Conservation (phyloP, 2,113 vertebrate genomes). For the Prionailurus viverrinus region DNA sequence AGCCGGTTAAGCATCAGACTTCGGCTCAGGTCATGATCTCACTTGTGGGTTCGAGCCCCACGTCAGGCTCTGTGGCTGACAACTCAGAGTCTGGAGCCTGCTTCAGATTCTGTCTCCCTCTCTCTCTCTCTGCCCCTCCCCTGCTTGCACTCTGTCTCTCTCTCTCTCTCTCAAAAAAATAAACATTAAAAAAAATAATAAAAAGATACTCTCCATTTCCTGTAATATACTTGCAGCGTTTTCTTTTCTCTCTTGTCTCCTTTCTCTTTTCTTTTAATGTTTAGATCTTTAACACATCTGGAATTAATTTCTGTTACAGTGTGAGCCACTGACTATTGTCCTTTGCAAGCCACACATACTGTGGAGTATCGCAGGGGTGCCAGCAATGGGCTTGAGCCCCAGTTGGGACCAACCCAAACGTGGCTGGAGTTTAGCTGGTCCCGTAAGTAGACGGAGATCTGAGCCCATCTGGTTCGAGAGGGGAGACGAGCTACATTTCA, state of each 20-base stretch:
- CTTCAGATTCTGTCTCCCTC: too few species aligned
- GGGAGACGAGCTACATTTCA: background rate
- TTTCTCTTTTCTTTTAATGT: background rate
- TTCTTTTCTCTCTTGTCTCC: background rate
- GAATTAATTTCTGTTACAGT: background rate
- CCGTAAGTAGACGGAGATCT: background rate
- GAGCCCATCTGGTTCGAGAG: background rate
- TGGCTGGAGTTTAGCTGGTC: background rate
- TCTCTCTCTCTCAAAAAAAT: too few species aligned
- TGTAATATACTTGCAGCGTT: background rate
- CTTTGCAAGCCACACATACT: background rate
- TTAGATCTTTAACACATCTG: background rate
- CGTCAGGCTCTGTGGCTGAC: too few species aligned
- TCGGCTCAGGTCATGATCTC: too few species aligned
- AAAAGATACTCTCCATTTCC: background rate
- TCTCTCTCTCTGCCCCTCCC: too few species aligned
- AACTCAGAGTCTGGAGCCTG: too few species aligned
- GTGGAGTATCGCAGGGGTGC: background rate
- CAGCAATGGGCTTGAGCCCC: background rate
- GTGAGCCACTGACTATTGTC: background rate
- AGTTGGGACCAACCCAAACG: background rate
- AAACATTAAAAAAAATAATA: background rate
- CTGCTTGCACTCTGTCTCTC: too few species aligned
- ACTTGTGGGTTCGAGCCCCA: too few species aligned
- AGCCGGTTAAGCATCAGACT: too few species aligned